Evolutionary conservation across 2,797 vertebrate genomes (phyloP), one percentile per base, ranked within the genome.

Genomic region (Coregonus ussuriensis): DNA sequence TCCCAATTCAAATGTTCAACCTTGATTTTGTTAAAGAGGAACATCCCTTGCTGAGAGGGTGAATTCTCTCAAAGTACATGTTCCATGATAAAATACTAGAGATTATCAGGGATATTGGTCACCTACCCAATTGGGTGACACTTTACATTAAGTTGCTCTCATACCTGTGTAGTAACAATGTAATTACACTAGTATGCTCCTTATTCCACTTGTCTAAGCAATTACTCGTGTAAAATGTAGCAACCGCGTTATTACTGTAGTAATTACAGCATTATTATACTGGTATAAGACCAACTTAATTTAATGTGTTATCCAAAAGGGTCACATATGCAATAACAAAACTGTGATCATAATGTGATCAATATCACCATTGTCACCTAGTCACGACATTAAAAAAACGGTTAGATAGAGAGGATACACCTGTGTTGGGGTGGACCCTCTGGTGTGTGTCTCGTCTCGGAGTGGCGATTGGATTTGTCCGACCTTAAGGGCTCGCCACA

Each of bases 321-420:
- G 7, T 9, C 9, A 3, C 9, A 63, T 11, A 41, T 35, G 18
- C n/a, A 13, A 33, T 67, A 29, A 70, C 35, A 41, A 16, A 67
- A 70, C 6, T 11, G 3, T 4, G 6, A 69, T n/a, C 4, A 7
- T 21, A 63, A 1, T 21, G 25, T 9, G 16, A 41, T 69, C 33
- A 63, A 1, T 41, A 7, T 66, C 2, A 11, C 41, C 41, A 47
- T 47, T 47, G 41, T 71, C 47, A 21, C n/a, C 47, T 47, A 51
- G 13, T 72, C 18, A 33, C 6, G 29, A 76, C 18, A 31, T 6
- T 14, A 68, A 5, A 35, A 21, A 21, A 18, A 51, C 4, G 5
- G 54, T 77, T 37, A 21, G 59, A 72, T 53, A 59, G 35, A 74
- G 31, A 53, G 41, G 53, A 29, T 53, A 74, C 51, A 56, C 25